Evolutionary conservation across 2,113 vertebrate genomes (phyloP).

Genomic region (Centropus bengalensis): DNA sequence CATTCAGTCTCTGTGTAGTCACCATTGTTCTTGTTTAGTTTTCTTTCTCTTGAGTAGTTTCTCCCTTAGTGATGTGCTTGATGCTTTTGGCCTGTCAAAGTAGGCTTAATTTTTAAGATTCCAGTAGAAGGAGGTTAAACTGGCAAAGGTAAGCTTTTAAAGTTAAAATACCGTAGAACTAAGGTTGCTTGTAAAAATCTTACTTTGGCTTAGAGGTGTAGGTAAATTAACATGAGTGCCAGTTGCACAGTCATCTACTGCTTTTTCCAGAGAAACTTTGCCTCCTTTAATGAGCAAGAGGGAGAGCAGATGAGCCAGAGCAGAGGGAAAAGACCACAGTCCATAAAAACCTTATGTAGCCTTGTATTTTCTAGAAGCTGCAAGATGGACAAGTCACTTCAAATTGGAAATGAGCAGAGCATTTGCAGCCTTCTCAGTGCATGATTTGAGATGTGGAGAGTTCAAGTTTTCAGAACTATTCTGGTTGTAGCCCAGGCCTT

Average conservation of each 20-base stretch:
- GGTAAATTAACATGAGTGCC: neutral
- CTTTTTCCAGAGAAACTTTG: neutral
- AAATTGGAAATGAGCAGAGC: neutral
- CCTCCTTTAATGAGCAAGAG: neutral
- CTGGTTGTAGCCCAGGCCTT: neutral
- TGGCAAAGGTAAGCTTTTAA: neutral
- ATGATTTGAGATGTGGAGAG: neutral
- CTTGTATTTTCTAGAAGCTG: neutral
- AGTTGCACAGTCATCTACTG: neutral
- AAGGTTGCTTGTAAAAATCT: neutral
- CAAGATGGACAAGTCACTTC: neutral
- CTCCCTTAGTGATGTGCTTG: neutral
- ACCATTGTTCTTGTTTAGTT: neutral
- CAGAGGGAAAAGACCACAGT: neutral
- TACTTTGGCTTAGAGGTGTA: neutral
- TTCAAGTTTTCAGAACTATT: neutral
- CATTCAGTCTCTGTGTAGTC: neutral
- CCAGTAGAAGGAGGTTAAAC: neutral
- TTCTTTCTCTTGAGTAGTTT: neutral
- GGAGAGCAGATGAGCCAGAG: neutral
- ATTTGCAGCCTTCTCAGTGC: neutral
- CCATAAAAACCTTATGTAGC: neutral
- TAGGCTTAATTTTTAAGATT: neutral
- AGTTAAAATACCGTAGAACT: neutral
- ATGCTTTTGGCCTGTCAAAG: neutral